A percentile compares a stretch with the other conserved stretches of the same genome.
Evolutionary conservation across 2,888 invertebrate species (phyloP).

Genomic region (Tachystola acroxantha): DNA sequence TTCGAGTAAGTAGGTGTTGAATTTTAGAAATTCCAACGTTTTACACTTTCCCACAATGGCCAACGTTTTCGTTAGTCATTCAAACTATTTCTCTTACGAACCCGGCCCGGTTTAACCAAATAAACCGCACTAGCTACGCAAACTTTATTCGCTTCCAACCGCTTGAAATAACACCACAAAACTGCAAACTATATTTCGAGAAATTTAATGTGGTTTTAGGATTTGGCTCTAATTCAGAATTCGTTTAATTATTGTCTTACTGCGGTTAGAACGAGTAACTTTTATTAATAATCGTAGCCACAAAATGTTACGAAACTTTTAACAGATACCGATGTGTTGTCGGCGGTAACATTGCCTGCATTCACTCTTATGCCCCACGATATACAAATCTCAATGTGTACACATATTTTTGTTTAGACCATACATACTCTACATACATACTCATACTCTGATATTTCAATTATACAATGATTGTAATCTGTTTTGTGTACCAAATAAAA

Average conservation of each 20-base stretch:
- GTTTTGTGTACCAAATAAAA: too few relatives aligned
- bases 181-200: slow-evolving; percentile 15
- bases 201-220: not conserved
- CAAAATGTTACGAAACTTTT: too few relatives aligned
- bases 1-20: not conserved
- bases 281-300: too few relatives aligned
- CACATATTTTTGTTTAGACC: too few relatives aligned
- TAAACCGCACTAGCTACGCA: slow-evolving; percentile 46
- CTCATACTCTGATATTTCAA: too few relatives aligned
- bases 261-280: too few relatives aligned
- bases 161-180: slow-evolving; percentile 46
- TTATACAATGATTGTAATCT: too few relatives aligned
- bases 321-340: too few relatives aligned
- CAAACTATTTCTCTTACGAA: slow-evolving; percentile 6
- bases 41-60: slow-evolving; percentile 1
- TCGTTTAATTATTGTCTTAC: not conserved
- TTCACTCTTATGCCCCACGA: too few relatives aligned
- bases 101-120: slow-evolving; percentile 34
- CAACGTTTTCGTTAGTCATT: slow-evolving; percentile 5
- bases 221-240: not conserved
- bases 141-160: slow-evolving; percentile 43
- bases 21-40: not conserved
- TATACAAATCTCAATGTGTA: too few relatives aligned
- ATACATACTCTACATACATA: too few relatives aligned
- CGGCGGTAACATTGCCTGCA: too few relatives aligned